Conservation (phyloP, 1,140 invertebrate species). For the Chironomus tepperi region DNA sequence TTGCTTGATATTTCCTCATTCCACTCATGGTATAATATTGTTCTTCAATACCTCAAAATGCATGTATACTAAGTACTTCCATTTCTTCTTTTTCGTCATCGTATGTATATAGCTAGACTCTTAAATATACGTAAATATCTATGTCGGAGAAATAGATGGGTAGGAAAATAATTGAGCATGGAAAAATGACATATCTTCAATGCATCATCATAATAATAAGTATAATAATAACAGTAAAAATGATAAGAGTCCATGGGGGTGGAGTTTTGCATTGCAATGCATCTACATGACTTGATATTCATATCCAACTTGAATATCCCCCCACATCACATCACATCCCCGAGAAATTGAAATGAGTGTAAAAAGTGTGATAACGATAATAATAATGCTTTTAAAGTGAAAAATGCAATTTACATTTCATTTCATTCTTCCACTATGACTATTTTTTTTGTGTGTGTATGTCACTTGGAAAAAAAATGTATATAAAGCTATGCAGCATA, state of each 20-base stretch:
- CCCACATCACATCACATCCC: too few relatives aligned
- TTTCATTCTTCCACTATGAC: neutral
- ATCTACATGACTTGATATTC: too few relatives aligned
- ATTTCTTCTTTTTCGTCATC: too few relatives aligned
- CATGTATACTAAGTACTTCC: neutral
- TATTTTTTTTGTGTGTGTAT: neutral
- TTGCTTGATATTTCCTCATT: too few relatives aligned
- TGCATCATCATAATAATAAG: too few relatives aligned
- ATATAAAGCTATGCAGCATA: too few relatives aligned
- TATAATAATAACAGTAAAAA: too few relatives aligned
- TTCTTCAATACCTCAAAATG: neutral
- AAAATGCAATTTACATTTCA: conserved; percentile 3
- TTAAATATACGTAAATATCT: neutral
- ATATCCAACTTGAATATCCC: too few relatives aligned
- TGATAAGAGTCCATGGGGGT: too few relatives aligned
- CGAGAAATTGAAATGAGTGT: conserved; percentile 8
- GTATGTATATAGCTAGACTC: too few relatives aligned
- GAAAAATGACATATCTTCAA: neutral
- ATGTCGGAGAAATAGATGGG: neutral
- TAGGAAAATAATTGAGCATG: neutral
- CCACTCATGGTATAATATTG: too few relatives aligned
- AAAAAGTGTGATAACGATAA: conserved; percentile 14
- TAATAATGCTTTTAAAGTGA: neutral
- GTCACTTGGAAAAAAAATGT: neutral
- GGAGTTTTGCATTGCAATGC: too few relatives aligned